Conservation (phyloP, 2,797 vertebrate species). For the Platalea minor region DNA sequence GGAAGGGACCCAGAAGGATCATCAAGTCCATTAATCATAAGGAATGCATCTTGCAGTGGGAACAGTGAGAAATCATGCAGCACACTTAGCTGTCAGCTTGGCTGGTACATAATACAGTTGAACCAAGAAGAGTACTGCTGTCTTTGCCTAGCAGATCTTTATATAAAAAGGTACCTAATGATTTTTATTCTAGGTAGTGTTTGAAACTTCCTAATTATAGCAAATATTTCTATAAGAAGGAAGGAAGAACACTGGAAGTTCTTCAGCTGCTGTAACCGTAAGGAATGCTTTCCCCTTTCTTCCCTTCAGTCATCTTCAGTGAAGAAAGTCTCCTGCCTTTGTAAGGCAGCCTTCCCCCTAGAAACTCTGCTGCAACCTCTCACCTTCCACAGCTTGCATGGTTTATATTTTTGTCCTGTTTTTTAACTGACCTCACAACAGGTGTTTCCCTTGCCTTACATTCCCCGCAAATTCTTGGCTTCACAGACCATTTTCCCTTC, state of each 20-base stretch:
- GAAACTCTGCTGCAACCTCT: neutral
- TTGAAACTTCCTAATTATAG: neutral
- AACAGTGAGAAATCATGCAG: neutral
- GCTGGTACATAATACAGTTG: neutral
- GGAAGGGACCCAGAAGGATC: neutral
- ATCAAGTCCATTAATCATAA: neutral
- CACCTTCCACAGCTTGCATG: neutral
- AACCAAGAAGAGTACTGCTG: neutral
- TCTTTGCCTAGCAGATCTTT: neutral
- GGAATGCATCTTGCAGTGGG: neutral
- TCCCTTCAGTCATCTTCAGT: neutral
- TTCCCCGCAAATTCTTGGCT: slow-evolving; percentile 23
- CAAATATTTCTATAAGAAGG: neutral
- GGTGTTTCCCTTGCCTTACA: slow-evolving; percentile 50
- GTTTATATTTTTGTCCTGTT: neutral
- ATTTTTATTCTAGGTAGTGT: neutral
- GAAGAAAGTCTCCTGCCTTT: neutral
- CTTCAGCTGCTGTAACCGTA: neutral
- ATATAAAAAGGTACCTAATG: neutral
- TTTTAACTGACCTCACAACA: slow-evolving; percentile 41
- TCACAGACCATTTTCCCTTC: neutral
- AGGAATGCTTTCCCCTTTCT: neutral
- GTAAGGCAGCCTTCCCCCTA: neutral
- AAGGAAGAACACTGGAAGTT: neutral
- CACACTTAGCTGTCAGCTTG: neutral